These are phyloP conservation scores for Crypturellus tataupa DNA, from an alignment of 2,797 vertebrate genomes.

Conservation along the genomic window DNA sequence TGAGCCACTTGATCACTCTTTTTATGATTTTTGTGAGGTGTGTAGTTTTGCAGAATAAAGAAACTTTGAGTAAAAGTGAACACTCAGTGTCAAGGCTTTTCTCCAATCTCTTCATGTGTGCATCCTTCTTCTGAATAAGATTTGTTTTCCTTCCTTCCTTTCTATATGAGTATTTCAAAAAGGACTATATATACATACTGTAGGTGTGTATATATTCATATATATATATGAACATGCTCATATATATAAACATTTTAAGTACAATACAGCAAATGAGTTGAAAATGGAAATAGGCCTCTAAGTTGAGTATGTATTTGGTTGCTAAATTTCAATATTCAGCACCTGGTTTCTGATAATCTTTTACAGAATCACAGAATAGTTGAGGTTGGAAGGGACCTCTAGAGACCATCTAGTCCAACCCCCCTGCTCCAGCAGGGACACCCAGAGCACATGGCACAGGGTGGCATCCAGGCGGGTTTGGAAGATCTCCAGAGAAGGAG, in stretches of 20 bases:
- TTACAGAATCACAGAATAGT: too few species aligned
- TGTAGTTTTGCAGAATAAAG: neutral
- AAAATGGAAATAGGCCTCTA: neutral
- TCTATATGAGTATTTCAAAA: neutral
- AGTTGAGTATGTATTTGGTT: neutral
- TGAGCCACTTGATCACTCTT: neutral
- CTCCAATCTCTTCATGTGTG: neutral
- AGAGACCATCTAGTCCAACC: too few species aligned
- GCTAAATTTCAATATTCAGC: neutral
- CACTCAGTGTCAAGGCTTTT: neutral
- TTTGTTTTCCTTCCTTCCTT: neutral
- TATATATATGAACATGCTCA: too few species aligned
- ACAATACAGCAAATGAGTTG: neutral
- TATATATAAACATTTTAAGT: neutral
- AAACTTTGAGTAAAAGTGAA: neutral
- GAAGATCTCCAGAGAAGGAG: too few species aligned
- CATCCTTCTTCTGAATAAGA: neutral
- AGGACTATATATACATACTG: neutral
- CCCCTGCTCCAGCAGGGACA: too few species aligned
- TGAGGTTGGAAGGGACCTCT: too few species aligned
- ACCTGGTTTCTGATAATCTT: neutral
- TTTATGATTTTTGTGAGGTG: neutral
- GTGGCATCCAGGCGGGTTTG: too few species aligned
- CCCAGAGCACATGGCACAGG: too few species aligned
- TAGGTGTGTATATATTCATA: neutral